A percentile compares a stretch with the other conserved stretches of the same genome.
These are phyloP conservation scores for Ceuthmochares aereus DNA, from an alignment of 2,113 vertebrate species.

Conservation along the genomic window DNA sequence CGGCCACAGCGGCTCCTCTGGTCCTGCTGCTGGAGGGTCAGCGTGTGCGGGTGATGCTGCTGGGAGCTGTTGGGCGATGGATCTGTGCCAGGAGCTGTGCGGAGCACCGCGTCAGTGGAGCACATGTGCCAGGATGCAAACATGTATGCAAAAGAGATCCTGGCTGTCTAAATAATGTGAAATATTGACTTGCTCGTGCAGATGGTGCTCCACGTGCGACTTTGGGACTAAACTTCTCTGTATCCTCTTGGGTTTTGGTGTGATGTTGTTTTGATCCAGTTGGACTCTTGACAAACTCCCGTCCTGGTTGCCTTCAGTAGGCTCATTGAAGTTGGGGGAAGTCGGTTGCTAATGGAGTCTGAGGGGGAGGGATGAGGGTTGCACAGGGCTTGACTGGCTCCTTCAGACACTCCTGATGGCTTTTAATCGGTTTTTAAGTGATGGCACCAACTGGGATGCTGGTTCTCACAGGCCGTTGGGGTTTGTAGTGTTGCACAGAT, in stretches of 20 bases:
- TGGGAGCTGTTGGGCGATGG: conserved; percentile 12
- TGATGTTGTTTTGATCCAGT: neutral
- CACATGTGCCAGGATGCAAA: conserved; percentile 52
- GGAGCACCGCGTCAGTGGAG: conserved; percentile 7
- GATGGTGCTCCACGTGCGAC: conserved; percentile 59
- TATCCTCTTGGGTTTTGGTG: neutral
- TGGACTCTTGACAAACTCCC: neutral
- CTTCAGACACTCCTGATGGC: neutral
- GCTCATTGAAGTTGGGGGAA: neutral
- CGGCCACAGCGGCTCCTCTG: neutral
- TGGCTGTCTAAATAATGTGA: conserved; percentile 64
- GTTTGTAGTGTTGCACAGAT: neutral
- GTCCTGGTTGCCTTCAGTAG: neutral
- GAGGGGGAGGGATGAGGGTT: neutral
- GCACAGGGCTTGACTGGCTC: neutral
- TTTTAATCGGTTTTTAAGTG: neutral
- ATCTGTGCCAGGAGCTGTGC: conserved; percentile 4
- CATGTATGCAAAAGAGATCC: conserved; percentile 35
- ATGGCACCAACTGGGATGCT: neutral
- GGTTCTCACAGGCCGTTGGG: neutral
- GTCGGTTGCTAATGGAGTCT: neutral
- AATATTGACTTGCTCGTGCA: conserved; percentile 53
- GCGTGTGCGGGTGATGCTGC: neutral
- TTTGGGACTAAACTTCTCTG: neutral
- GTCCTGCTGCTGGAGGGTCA: neutral